Evolutionary conservation across 2,113 vertebrate species (phyloP), one percentile per base, ranked within the genome.

Genomic region (Poeciliopsis occidentalis): DNA sequence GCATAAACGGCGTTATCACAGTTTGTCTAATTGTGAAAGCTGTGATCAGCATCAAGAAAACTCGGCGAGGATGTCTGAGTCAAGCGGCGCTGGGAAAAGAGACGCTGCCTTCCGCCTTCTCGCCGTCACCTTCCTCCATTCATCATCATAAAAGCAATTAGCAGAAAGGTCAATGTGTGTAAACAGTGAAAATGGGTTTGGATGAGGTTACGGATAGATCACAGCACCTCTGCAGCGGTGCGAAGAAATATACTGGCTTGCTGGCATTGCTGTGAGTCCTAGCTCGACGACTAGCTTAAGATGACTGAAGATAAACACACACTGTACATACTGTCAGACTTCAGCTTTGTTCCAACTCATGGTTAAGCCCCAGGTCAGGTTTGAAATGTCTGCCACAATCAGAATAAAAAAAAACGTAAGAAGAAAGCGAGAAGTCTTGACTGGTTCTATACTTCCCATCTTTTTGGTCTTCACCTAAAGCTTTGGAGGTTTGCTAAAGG

Each of bases 131-230:
- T 76, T 44, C 31, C 31, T 77, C 83, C 68, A 76, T 89, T 81
- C 67, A 75, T 86, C 75, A 62, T 83, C 81, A 77, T 83, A 71
- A 87, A 61, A 64, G 77, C 79, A 79, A 92, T 92, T 89, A 88
- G 84, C 83, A 87, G 87, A 87, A 91, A 88, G 89, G 87, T 85
- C 75, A 57, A 69, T 85, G 80, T 72, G 79, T 54, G 76, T 87
- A 84, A 91, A 87, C 76, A 84, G 65, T 32, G 62, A 72, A 80
- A 80, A 78, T 22, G 73, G 71, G 69, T 63, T 81, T 61, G 70
- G 54, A 39, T 69, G 11, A 31, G 34, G 76, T 81, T 88, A 71
- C 72, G 41, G 69, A 60, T 67, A 76, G 81, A 62, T 62, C 26
- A 65, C 5, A 26, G 61, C 44, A 32, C 67, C 32, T 75, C 76